A percentile compares a stretch with the other conserved stretches of the same genome.
Evolutionary conservation across 2,888 invertebrate species (phyloP).

Genomic region (Pristionchus japonicus): DNA sequence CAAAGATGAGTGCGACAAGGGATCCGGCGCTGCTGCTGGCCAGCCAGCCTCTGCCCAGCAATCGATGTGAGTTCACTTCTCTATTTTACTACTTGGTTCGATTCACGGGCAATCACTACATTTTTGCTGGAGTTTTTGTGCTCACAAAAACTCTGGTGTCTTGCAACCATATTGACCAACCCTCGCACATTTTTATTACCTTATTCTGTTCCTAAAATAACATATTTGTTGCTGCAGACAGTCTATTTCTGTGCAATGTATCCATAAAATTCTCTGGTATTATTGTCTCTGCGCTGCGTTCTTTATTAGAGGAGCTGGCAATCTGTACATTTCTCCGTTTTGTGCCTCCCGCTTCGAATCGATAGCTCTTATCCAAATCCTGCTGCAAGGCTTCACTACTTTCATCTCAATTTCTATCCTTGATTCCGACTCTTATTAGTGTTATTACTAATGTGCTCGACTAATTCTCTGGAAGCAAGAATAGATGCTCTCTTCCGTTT

Average conservation of each 20-base stretch:
- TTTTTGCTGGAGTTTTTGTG: background rate
- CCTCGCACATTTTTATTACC: background rate
- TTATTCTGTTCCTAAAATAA: background rate
- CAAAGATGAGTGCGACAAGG: conserved; percentile 9
- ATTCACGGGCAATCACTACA: background rate
- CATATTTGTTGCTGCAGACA: background rate
- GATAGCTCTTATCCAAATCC: background rate
- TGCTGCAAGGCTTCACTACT: background rate
- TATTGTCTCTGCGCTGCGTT: background rate
- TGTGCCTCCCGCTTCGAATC: background rate
- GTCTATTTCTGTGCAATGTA: background rate
- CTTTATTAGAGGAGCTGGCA: background rate
- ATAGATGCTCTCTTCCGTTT: background rate
- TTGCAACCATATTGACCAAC: too few species aligned
- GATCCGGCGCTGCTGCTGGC: conserved; percentile 24
- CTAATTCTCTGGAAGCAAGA: background rate
- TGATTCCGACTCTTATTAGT: background rate
- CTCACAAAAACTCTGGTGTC: too few species aligned
- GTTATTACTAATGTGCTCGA: background rate
- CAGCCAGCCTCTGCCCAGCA: conserved; percentile 16
- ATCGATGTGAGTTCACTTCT: background rate
- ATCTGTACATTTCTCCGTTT: background rate
- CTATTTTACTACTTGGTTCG: background rate
- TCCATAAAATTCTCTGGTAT: background rate
- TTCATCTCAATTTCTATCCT: background rate